Evolutionary conservation across 2,888 invertebrate genomes (phyloP).

Genomic region (Catocala sponsa): DNA sequence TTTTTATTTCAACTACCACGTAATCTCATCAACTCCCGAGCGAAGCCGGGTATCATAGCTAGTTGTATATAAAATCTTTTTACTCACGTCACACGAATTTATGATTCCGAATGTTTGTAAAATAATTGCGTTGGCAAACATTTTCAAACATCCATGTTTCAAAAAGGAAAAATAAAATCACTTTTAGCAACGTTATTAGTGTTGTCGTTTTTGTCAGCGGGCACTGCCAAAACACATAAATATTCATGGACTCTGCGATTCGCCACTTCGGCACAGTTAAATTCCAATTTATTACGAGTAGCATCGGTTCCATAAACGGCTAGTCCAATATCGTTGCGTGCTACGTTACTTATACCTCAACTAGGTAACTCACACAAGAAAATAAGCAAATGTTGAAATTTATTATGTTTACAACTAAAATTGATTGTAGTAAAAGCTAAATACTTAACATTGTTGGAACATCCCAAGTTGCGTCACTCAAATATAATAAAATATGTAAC

Average conservation of each 20-base stretch:
- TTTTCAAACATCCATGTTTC: too few relatives aligned
- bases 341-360: background rate
- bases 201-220: too few relatives aligned
- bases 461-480: constrained; percentile 10
- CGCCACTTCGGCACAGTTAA: too few relatives aligned
- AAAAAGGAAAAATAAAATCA: too few relatives aligned
- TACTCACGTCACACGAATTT: too few relatives aligned
- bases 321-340: background rate
- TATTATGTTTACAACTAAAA: constrained; percentile 23
- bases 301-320: background rate
- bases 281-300: background rate
- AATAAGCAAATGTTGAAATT: constrained; percentile 26
- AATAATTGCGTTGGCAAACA: too few relatives aligned
- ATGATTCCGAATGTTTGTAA: too few relatives aligned
- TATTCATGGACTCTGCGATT: background rate
- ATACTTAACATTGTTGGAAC: constrained; percentile 21
- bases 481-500: background rate
- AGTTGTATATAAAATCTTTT: too few relatives aligned
- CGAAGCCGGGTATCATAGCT: too few relatives aligned
- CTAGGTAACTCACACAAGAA: constrained; percentile 23
- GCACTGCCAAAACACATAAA: background rate
- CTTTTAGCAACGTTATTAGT: too few relatives aligned
- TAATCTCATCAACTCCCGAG: too few relatives aligned
- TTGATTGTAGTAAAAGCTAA: constrained; percentile 24
- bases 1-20: too few relatives aligned